phyloP scores from a whole-genome alignment of 2,797 vertebrate species.

The Anomalospiza imberbis region DNA sequence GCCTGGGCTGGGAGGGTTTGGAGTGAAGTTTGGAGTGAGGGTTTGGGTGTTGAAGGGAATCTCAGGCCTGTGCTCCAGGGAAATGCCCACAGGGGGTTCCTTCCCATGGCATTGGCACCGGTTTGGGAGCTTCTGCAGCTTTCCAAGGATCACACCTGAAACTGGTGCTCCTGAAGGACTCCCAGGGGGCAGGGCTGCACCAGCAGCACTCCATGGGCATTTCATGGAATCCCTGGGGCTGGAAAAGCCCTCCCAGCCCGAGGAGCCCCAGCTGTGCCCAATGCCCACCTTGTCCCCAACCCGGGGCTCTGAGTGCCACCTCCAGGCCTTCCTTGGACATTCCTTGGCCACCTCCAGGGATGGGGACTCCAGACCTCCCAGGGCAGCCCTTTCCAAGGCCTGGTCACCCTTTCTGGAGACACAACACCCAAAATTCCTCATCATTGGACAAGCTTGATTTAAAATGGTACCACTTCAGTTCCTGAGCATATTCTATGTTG shows the following conservation, averaged over 20 bases:
- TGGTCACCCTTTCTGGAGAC: neutral
- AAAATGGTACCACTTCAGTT: neutral
- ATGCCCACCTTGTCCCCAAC: neutral
- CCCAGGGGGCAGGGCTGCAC: neutral
- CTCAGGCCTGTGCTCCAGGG: neutral
- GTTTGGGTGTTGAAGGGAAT: neutral
- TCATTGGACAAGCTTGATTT: neutral
- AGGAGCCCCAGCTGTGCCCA: accelerated
- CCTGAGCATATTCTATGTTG: neutral
- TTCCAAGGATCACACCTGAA: neutral
- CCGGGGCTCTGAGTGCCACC: neutral
- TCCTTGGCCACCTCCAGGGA: neutral
- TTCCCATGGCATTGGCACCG: neutral
- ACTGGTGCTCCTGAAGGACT: neutral
- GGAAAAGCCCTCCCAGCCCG: neutral
- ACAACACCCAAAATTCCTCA: neutral
- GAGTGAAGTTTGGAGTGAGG: no score
- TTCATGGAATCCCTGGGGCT: neutral
- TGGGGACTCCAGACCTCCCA: neutral
- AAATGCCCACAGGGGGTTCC: neutral
- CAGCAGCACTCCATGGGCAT: neutral
- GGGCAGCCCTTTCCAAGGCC: neutral
- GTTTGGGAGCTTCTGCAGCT: neutral
- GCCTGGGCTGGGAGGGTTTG: neutral
- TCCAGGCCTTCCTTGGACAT: no score